A percentile compares a stretch with the other conserved stretches of the same genome.
These are phyloP conservation scores for Rhadina sibilatrix DNA, from an alignment of 2,113 vertebrate genomes.

Conservation along the genomic window DNA sequence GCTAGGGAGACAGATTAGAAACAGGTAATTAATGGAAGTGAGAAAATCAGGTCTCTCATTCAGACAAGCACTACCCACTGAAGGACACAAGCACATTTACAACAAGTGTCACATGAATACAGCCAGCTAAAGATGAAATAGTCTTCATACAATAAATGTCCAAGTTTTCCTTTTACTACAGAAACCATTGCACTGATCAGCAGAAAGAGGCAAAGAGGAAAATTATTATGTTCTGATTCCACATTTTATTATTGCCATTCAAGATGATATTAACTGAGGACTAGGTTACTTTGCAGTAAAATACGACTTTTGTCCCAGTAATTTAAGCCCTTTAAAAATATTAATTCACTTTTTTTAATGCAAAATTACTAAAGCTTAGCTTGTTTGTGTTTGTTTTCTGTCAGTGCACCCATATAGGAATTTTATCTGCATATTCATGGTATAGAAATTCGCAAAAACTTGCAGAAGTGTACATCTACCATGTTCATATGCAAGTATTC, in stretches of 20 bases:
- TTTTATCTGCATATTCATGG: conserved; percentile 29
- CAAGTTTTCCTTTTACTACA: not conserved
- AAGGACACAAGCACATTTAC: not conserved
- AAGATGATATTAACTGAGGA: not conserved
- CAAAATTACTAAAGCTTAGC: conserved; percentile 11
- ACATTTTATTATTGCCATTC: not conserved
- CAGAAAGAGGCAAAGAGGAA: conserved; percentile 14
- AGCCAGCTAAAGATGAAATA: not conserved
- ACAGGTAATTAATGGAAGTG: not conserved
- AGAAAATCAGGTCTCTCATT: not conserved
- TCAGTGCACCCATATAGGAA: not conserved
- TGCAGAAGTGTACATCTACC: conserved; percentile 13
- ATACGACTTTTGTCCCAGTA: not conserved
- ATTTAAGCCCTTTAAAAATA: conserved; percentile 22
- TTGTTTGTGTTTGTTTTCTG: not conserved
- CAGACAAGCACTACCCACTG: not conserved
- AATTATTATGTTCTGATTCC: conserved; percentile 36
- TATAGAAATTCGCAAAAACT: conserved; percentile 36
- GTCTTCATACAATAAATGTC: not conserved
- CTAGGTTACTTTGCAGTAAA: conserved; percentile 3
- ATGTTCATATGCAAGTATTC: not conserved
- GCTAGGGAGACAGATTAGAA: not conserved
- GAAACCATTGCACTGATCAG: not conserved
- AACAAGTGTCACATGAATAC: not conserved
- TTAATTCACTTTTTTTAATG: conserved; percentile 16